These are phyloP conservation scores for Pycnomerus fuliginosus DNA, from an alignment of 2,888 invertebrate species.

Conservation along the genomic window DNA sequence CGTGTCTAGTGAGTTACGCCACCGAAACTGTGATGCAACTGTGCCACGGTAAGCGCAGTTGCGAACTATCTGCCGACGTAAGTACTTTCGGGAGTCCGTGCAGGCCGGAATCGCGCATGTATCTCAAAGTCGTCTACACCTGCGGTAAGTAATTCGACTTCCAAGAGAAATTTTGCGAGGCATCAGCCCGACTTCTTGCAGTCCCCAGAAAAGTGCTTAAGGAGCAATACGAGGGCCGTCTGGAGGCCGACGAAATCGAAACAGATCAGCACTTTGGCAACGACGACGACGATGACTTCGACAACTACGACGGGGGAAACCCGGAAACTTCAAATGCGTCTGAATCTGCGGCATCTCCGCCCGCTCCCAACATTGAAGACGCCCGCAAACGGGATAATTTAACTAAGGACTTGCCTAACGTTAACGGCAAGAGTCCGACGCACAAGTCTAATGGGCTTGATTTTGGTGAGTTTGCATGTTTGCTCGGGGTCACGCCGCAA, in stretches of 20 bases:
- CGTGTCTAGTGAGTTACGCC: slow-evolving; percentile 83
- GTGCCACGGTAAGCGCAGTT: slow-evolving; percentile 80
- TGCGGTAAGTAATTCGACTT: slow-evolving; percentile 65
- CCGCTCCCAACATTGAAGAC: slow-evolving; percentile 57
- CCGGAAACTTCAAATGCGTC: slow-evolving; percentile 60
- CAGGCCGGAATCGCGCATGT: slow-evolving; percentile 75
- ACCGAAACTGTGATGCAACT: slow-evolving; percentile 86
- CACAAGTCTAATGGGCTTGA: slow-evolving; percentile 44
- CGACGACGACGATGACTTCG: slow-evolving; percentile 55
- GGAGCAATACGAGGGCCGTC: slow-evolving; percentile 76
- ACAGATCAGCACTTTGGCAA: slow-evolving; percentile 50
- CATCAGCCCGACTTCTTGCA: too few relatives aligned
- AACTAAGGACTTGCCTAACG: slow-evolving; percentile 43
- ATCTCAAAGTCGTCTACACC: slow-evolving; percentile 84
- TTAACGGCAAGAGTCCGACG: slow-evolving; percentile 41
- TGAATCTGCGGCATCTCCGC: slow-evolving; percentile 60
- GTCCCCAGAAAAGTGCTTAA: slow-evolving; percentile 82
- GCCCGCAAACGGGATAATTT: slow-evolving; percentile 45
- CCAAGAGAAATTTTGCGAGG: too few relatives aligned
- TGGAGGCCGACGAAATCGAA: slow-evolving; percentile 73
- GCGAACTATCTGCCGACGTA: slow-evolving; percentile 76
- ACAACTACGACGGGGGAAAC: slow-evolving; percentile 53
- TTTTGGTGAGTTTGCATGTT: slow-evolving; percentile 41
- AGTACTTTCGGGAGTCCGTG: slow-evolving; percentile 83
- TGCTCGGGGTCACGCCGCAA: slow-evolving; percentile 11